Base-by-base conservation (phyloP, 1,140 invertebrate genomes). In the Hycleus phaleratus region DNA sequence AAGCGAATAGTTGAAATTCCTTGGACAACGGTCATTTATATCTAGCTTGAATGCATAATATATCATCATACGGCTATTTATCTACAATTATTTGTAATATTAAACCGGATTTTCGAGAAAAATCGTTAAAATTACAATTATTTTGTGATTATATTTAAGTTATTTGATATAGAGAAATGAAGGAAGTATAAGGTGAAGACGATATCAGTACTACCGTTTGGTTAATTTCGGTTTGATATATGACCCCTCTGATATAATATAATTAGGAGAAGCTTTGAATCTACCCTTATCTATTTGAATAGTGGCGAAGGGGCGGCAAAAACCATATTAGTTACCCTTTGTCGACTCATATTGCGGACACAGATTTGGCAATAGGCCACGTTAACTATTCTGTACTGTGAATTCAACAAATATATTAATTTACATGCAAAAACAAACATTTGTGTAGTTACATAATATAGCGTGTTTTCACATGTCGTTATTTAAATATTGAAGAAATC, bases 281-380 rank as follows among this genome's bases (percentile, higher is more conserved):
- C 65, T 63, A 70, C 70, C 68, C 70, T 71, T 71, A 70, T 71
- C 70, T 71, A 71, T 70, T 71, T 70, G 70, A 71, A 70, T 71
- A 71, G 70, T 70, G 63, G 69, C 51, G 64, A 63, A 70, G 68
- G 68, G 70, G 61, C 62, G 61, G 69, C 69, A 71, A 71, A 71
- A 71, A 71, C 64, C 70, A 61, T 70, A 70, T 70, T 71, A 70
- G 70, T 71, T 71, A 71, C 69, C 69, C 68, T 68, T 70, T 70
- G 61, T 62, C 56, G 62, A 62, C 50, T 66, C 61, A 55, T 58
- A 67, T 70, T 70, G 66, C 68, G 63, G 46, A 32, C 63, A 61
- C 62, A 66, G 58, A 59, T 59, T 62, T 55, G 46, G 46, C 52
- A 46, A 45, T 55, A 47, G 43, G 46, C 52, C 52, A 52, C 50